Evolutionary conservation across 1,140 invertebrate genomes (phyloP).

Genomic region (Leptinotarsa defecta): DNA sequence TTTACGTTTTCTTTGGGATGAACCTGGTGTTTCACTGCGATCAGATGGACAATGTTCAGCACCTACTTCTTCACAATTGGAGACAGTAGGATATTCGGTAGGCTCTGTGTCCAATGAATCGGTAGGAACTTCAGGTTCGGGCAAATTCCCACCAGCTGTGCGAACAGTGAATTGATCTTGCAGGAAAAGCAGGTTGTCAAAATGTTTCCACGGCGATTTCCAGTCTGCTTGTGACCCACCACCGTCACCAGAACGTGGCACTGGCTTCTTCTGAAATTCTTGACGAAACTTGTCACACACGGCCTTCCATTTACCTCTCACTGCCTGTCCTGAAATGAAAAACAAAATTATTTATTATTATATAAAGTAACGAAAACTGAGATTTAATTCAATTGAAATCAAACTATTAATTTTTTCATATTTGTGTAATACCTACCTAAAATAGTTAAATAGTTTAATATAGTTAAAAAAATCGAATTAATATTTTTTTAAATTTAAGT

Average conservation of each 20-base stretch:
- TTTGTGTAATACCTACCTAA: neutral
- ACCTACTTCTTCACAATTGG: too few relatives aligned
- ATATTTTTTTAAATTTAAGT: too few relatives aligned
- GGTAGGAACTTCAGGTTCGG: neutral
- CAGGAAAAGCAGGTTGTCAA: conserved; percentile 13
- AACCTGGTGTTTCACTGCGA: too few relatives aligned
- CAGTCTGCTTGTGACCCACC: neutral
- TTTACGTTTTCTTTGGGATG: too few relatives aligned
- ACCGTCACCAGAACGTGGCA: neutral
- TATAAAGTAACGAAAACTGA: too few relatives aligned
- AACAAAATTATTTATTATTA: too few relatives aligned
- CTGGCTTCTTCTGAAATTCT: conserved; percentile 8
- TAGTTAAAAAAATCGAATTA: too few relatives aligned
- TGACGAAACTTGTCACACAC: conserved; percentile 14
- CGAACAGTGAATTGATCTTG: conserved; percentile 20
- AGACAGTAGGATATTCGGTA: too few relatives aligned
- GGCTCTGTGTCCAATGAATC: too few relatives aligned
- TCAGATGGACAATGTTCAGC: too few relatives aligned
- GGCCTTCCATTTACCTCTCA: conserved; percentile 19
- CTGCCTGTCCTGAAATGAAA: conserved; percentile 13
- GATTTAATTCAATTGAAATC: neutral
- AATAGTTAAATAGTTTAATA: neutral
- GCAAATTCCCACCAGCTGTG: conserved; percentile 11
- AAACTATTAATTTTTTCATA: conserved; percentile 4
- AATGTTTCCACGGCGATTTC: conserved; percentile 14